Evolutionary conservation across 2,888 invertebrate species (phyloP), one percentile per base, ranked within the genome.

Genomic region (Zaprionus lineosus): DNA sequence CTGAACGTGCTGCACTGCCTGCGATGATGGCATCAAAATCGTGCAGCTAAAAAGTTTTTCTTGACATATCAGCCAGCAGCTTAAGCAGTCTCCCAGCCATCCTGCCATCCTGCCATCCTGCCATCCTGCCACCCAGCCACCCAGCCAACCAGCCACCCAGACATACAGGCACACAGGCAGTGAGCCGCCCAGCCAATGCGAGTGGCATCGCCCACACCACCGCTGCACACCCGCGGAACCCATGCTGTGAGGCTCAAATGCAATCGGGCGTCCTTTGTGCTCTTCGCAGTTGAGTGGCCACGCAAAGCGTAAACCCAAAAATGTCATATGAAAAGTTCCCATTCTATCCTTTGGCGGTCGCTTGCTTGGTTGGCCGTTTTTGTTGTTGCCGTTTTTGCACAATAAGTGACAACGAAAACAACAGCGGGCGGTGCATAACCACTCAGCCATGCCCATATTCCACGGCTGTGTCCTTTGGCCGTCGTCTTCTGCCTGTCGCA

Each of bases 201-300:
- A n/a, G n/a, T n/a, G n/a, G n/a, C n/a, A n/a, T n/a, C n/a, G n/a
- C 31, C 21, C 36, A 36, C 24, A 11, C 15, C 21, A 9, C 24
- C 21, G 16, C 50, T 21, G 19, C 9, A 21, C 14, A 39, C 39
- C 39, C 21, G n/a, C 28, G 18, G 6, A 16, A 28, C 65, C 39
- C 11, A 2, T 16, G 21, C 18, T 47, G 37, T 24, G 66, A 31
- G 48, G 57, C 50, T 62, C 44, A 48, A 61, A 64, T 83, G 81
- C 84, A 84, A 84, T 82, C 82, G 79, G 58, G 56, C 77, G 72
- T 73, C 84, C 74, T 87, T 87, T 87, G 87, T 79, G 84, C 86
- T 82, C 77, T 78, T 87, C 84, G 84, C 89, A 88, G 84, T 88
- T 87, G 88, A 89, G 81, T 88, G 78, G 88, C 88, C 78, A 77